Evolutionary conservation across 2,888 invertebrate genomes (phyloP).

Genomic region (Pterostichus madidus): DNA sequence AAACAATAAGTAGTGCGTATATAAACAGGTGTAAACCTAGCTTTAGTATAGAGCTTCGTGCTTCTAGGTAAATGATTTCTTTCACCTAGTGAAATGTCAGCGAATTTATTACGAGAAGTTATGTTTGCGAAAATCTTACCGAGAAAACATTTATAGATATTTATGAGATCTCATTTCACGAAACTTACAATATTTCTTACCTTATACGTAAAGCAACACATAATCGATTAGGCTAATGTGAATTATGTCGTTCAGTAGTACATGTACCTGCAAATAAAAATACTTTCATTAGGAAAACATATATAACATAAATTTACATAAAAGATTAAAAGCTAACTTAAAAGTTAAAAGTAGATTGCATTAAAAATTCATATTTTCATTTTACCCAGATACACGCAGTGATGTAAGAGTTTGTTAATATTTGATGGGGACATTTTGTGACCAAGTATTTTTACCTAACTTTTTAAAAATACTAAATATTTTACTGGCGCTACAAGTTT

Average conservation of each 20-base stretch:
- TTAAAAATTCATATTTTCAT: constrained; percentile 32
- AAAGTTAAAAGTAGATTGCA: background rate
- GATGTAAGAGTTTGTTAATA: background rate
- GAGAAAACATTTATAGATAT: constrained; percentile 15
- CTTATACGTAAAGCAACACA: constrained; percentile 31
- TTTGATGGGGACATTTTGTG: background rate
- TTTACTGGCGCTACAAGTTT: too few species aligned
- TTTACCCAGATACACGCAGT: background rate
- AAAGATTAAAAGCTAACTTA: constrained; percentile 14
- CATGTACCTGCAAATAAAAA: constrained; percentile 37
- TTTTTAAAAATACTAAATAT: too few species aligned
- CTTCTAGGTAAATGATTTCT: constrained; percentile 15
- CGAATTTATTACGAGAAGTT: constrained; percentile 30
- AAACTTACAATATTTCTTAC: constrained; percentile 23
- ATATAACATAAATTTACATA: constrained; percentile 21
- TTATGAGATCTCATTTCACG: constrained; percentile 44
- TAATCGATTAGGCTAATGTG: constrained; percentile 20
- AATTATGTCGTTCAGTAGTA: constrained; percentile 13
- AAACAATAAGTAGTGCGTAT: too few species aligned
- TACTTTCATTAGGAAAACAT: constrained; percentile 17
- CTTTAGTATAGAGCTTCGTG: background rate
- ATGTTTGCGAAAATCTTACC: constrained; percentile 18
- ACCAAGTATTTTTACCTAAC: constrained; percentile 6
- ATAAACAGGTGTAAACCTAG: too few species aligned
- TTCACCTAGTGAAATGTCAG: constrained; percentile 14